phyloP scores from a whole-genome alignment of 1,140 invertebrate genomes.

The Mesaphorura yosii region DNA sequence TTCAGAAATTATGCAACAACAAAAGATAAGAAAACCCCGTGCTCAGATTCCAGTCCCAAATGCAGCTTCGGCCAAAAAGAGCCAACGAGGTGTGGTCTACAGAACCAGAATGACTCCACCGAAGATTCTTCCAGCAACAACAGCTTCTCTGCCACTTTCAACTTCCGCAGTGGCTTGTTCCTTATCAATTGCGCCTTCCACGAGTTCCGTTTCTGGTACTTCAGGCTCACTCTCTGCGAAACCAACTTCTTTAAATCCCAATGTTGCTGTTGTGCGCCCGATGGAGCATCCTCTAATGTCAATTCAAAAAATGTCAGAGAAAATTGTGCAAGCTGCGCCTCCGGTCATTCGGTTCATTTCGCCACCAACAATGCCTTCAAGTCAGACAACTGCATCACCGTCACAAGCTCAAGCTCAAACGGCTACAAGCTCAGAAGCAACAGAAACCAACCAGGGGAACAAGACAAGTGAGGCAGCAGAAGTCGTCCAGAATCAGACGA shows the following conservation, averaged over 20 bases:
- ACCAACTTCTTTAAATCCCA: slow-evolving; percentile 8
- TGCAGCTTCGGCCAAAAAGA: not conserved
- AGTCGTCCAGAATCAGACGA: no score
- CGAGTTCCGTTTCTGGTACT: not conserved
- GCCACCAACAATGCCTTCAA: no score
- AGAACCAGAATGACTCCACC: not conserved
- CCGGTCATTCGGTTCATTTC: no score
- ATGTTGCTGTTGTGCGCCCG: slow-evolving; percentile 28
- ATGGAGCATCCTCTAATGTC: slow-evolving; percentile 23
- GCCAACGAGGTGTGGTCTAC: not conserved
- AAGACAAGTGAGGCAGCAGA: no score
- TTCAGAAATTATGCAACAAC: no score
- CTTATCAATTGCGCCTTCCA: not conserved
- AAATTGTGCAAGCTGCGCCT: no score
- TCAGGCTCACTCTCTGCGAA: not conserved
- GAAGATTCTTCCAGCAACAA: slow-evolving; percentile 12
- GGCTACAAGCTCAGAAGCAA: no score
- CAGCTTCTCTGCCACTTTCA: not conserved
- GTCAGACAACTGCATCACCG: no score
- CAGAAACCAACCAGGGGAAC: no score
- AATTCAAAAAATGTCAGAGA: slow-evolving; percentile 21
- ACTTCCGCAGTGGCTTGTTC: no score
- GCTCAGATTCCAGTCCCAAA: no score
- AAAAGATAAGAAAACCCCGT: not conserved
- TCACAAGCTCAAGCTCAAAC: no score